These are phyloP conservation scores for Ypsolopha scabrella DNA, from an alignment of 2,888 invertebrate species.

Conservation along the genomic window DNA sequence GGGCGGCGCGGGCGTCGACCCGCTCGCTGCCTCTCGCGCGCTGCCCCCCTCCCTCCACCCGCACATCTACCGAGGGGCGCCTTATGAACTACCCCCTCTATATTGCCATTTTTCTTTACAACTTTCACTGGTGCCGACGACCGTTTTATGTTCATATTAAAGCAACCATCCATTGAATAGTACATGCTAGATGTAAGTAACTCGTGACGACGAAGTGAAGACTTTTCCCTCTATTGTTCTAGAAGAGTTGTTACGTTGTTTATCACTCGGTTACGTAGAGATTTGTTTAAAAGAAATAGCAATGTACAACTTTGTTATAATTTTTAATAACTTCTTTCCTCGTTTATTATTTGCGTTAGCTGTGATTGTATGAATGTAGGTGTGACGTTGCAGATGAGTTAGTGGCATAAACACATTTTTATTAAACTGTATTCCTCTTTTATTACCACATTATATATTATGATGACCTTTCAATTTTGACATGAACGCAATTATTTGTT, in stretches of 20 bases:
- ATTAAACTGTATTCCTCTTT: too few species aligned
- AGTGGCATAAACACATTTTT: too few species aligned
- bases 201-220: background rate
- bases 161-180: constrained; percentile 15
- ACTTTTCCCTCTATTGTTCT: background rate
- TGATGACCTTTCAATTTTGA: too few species aligned
- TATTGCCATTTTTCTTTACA: constrained; percentile 18
- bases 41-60: constrained; percentile 28
- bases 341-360: background rate
- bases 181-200: constrained; percentile 7
- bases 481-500: too few species aligned
- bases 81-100: background rate
- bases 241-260: background rate
- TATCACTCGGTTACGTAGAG: background rate
- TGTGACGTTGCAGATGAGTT: too few species aligned
- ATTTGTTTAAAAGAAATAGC: background rate
- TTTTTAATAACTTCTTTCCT: background rate
- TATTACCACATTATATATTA: too few species aligned
- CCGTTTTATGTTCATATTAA: constrained; percentile 17
- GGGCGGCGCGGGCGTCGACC: constrained; percentile 68
- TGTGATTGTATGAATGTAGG: too few species aligned
- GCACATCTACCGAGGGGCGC: constrained; percentile 11
- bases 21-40: constrained; percentile 28
- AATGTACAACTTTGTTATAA: background rate
- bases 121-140: constrained; percentile 24